Conservation (phyloP, 1,140 invertebrate species). For the Pomacea maculata region DNA sequence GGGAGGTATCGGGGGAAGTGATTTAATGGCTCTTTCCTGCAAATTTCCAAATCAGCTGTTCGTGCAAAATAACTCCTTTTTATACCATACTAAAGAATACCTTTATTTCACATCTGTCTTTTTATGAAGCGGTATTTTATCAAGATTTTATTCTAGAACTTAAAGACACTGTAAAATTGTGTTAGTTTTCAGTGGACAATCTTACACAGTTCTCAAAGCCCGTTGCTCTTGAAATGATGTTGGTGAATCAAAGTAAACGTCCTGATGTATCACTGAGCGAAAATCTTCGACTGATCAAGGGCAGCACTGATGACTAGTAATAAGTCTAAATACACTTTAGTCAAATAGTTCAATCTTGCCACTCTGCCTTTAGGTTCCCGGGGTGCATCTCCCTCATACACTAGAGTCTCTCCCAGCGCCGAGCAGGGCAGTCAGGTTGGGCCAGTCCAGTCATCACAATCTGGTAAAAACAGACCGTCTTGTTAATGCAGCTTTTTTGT, state of each 20-base stretch:
- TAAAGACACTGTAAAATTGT: not conserved
- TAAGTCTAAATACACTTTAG: too few species aligned
- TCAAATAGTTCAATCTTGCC: too few species aligned
- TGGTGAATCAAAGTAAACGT: slow-evolving; percentile 16
- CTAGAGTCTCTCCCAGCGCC: slow-evolving; percentile 72
- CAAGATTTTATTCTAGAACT: too few species aligned
- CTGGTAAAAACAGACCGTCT: slow-evolving; percentile 27
- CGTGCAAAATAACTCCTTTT: too few species aligned
- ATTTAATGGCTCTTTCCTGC: too few species aligned
- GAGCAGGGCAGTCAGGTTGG: slow-evolving; percentile 79
- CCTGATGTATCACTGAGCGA: slow-evolving; percentile 8
- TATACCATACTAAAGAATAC: too few species aligned
- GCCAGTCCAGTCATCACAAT: slow-evolving; percentile 29
- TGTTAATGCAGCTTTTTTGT: too few species aligned
- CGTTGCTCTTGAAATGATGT: slow-evolving; percentile 16
- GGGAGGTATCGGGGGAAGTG: too few species aligned
- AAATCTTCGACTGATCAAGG: slow-evolving; percentile 6
- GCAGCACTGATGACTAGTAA: slow-evolving; percentile 8
- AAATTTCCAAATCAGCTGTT: too few species aligned
- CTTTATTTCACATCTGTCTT: too few species aligned
- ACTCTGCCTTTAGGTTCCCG: slow-evolving; percentile 64
- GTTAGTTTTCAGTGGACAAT: not conserved
- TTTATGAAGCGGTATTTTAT: too few species aligned
- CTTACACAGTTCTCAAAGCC: slow-evolving; percentile 4
- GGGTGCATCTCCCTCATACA: slow-evolving; percentile 72